These are phyloP conservation scores for Stenodema calcarata DNA, from an alignment of 2,888 invertebrate species.

Conservation along the genomic window DNA sequence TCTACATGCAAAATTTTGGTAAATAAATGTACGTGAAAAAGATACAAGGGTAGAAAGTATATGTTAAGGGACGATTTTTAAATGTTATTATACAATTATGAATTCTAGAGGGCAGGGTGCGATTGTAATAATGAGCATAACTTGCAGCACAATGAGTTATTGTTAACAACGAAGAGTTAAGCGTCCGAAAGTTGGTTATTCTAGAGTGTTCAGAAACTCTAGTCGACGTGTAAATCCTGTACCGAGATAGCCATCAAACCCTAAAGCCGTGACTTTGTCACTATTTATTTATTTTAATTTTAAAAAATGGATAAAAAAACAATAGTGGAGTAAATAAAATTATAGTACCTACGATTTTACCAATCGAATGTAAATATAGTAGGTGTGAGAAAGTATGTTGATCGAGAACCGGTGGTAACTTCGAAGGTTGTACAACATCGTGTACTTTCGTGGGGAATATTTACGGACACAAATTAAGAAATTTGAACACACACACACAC, in stretches of 20 bases:
- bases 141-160: conserved; percentile 26
- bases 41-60: conserved; percentile 13
- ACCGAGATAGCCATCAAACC: background rate
- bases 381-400: background rate
- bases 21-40: conserved; percentile 37
- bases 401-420: background rate
- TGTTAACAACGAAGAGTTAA: conserved; percentile 29
- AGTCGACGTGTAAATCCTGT: background rate
- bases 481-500: background rate
- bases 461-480: background rate
- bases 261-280: background rate
- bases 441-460: background rate
- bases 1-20: conserved; percentile 37
- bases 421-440: background rate
- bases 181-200: conserved; percentile 21
- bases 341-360: background rate
- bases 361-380: background rate
- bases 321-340: background rate
- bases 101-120: conserved; percentile 32
- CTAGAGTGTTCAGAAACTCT: background rate
- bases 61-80: conserved; percentile 2
- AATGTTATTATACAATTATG: conserved; percentile 20
- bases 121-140: conserved; percentile 24
- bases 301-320: background rate
- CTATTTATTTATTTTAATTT: background rate